Conservation (phyloP, 2,113 vertebrate species). For the Tragulus kanchil region DNA sequence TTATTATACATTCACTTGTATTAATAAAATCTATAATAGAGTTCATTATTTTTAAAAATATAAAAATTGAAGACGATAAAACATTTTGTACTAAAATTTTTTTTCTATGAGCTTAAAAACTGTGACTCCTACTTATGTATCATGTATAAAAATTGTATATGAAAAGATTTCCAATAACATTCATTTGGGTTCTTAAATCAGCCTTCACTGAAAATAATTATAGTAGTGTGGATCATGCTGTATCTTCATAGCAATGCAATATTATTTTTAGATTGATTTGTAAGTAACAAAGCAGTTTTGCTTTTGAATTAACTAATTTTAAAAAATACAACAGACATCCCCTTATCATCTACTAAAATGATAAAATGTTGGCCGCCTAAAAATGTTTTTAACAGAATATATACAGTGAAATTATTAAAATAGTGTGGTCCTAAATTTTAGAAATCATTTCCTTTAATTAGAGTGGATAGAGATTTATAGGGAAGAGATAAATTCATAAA, state of each 20-base stretch:
- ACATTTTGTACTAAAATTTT: background rate
- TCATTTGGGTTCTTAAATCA: background rate
- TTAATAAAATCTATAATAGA: background rate
- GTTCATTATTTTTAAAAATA: background rate
- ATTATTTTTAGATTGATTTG: background rate
- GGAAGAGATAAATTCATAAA: background rate
- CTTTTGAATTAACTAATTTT: background rate
- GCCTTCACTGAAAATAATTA: background rate
- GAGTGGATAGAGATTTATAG: background rate
- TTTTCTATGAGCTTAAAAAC: conserved; percentile 10
- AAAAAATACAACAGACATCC: background rate
- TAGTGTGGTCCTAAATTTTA: background rate
- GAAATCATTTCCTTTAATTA: background rate
- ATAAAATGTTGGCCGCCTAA: background rate
- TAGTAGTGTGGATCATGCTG: background rate
- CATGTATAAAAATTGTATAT: background rate
- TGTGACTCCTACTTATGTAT: background rate
- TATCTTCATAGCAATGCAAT: background rate
- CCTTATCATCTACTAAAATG: background rate
- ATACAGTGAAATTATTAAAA: background rate
- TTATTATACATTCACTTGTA: background rate
- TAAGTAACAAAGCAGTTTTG: background rate
- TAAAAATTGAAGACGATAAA: background rate
- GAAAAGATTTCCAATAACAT: background rate
- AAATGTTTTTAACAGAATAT: background rate